Base-by-base conservation (phyloP, 2,888 invertebrate genomes). In the Phoenoteleia sp. region DNA sequence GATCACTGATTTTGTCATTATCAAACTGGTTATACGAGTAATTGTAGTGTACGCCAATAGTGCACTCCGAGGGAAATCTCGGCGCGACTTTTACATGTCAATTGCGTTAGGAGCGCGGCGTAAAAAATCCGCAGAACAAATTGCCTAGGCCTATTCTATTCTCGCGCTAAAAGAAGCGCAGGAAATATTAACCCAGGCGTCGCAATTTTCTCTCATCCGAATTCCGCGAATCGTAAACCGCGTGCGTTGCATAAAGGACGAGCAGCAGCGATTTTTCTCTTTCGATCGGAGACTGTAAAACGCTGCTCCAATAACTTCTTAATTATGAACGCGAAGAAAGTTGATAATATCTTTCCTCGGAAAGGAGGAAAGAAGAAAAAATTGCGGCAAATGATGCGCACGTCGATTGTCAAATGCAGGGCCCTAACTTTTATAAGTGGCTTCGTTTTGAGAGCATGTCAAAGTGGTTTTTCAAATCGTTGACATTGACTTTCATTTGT, bases 1-100 rank as follows among this genome's bases (percentile, higher is more conserved):
- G 84, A 87, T 86, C 82, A 54, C 54, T 64, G 86, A 80, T 86
- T 84, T 87, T 81, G 71, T 81, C 76, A 84, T 77, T 84, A 76
- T 84, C 72, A 80, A 84, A 84, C 81, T 71, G 72, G 72, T 84
- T 81, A 81, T 71, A 81, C 71, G 60, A 60, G 71, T 76, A 76
- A 76, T 77, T 71, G 82, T 64, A 64, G 66, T 77, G 60, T 54
- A 33, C 54, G 21, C n/a, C 58, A 15, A 62, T 42, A n/a, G 33
- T 19, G 47, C 56, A 21, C 36, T 62, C 71, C 29, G n/a, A 64
- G 72, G 82, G 71, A 82, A 82, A 76, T 76, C 64, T 71, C 33
- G 27, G 69, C 52, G 47, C 27, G 56, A 60, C 76, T 75, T 64
- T 81, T 76, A 69, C 64, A 39, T 58, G 72, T 71, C 75, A 75